A percentile compares a stretch with the other conserved stretches of the same genome.
These are phyloP conservation scores for Azorinus chamasolen DNA, from an alignment of 2,888 invertebrate genomes.

Conservation along the genomic window DNA sequence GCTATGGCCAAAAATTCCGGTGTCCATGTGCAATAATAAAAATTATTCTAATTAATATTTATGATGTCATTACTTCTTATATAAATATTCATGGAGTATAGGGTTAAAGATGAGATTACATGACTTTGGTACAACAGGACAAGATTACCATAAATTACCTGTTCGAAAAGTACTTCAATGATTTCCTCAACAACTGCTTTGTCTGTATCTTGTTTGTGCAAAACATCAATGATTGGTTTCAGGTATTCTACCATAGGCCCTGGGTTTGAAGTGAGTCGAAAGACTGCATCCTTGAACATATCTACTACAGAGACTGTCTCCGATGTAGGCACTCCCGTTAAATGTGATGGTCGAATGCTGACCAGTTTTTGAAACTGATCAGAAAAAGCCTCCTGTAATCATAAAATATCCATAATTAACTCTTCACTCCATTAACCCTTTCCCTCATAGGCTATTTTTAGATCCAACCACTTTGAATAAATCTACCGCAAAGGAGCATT, in stretches of 20 bases:
- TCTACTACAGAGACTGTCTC: conserved; percentile 56
- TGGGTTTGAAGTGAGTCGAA: conserved; percentile 82
- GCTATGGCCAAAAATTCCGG: too few relatives aligned
- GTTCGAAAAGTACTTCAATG: conserved; percentile 77
- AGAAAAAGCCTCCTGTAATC: conserved; percentile 60
- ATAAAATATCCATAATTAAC: too few relatives aligned
- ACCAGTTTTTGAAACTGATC: conserved; percentile 68
- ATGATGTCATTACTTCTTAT: too few relatives aligned
- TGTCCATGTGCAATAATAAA: too few relatives aligned
- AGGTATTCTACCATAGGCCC: conserved; percentile 82
- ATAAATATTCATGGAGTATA: background rate
- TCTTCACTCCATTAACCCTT: too few relatives aligned
- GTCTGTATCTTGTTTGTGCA: conserved; percentile 70
- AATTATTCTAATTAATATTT: too few relatives aligned
- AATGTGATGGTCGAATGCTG: conserved; percentile 56
- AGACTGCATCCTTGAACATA: conserved; percentile 73
- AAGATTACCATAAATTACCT: conserved; percentile 64
- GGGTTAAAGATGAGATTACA: too few relatives aligned
- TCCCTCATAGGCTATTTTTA: too few relatives aligned
- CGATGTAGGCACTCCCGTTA: conserved; percentile 38
- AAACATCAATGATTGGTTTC: conserved; percentile 75
- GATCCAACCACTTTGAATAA: too few relatives aligned
- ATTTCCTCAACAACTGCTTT: conserved; percentile 68
- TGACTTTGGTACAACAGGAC: background rate
- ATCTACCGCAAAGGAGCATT: too few relatives aligned